Conservation (phyloP, 1,140 invertebrate species). For the Panulirus ornatus region DNA sequence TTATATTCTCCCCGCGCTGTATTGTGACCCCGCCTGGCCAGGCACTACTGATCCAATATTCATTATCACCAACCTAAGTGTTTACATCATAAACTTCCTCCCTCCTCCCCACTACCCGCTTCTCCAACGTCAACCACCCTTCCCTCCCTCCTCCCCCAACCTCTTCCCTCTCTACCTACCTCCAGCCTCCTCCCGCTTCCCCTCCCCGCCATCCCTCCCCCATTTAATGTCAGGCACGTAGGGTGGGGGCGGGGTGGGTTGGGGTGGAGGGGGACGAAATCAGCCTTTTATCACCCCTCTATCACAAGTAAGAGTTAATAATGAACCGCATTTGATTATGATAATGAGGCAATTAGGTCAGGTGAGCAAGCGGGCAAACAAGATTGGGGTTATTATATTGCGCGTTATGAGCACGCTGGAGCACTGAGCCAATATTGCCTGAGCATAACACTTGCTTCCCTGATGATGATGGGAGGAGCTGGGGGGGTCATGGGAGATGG, state of each 20-base stretch:
- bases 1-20: too few species aligned
- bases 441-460: background rate
- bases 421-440: constrained; percentile 3
- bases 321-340: constrained; percentile 46
- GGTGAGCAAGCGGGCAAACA: constrained; percentile 2
- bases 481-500: background rate
- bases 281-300: constrained; percentile 14
- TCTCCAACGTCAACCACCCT: too few species aligned
- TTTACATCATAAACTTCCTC: background rate
- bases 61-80: background rate
- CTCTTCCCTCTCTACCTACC: background rate
- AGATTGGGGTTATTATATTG: constrained; percentile 16
- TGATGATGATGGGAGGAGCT: background rate
- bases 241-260: background rate
- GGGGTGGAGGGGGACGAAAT: constrained; percentile 2
- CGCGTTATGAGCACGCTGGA: constrained; percentile 7
- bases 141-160: background rate
- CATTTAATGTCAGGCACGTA: background rate
- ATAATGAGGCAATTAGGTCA: constrained; percentile 5
- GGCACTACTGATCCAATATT: too few species aligned
- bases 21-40: too few species aligned
- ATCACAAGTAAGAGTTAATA: constrained; percentile 37
- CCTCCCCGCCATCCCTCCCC: background rate
- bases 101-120: background rate
- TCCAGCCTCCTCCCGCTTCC: background rate